phyloP scores from a whole-genome alignment of 2,113 vertebrate species.

The Jaculus jaculus region DNA sequence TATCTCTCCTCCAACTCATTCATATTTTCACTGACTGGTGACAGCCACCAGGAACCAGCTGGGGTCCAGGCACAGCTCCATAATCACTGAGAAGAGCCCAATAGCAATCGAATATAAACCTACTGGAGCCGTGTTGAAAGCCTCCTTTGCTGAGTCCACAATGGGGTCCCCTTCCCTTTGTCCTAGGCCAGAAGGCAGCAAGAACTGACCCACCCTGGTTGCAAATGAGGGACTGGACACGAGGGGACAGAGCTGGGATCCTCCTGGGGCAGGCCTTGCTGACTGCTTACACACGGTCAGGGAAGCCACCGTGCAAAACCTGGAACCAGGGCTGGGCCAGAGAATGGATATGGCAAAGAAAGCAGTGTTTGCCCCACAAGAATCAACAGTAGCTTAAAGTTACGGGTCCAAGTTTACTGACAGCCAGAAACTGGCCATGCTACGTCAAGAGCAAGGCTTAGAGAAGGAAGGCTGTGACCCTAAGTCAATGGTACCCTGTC shows the following conservation, averaged over 20 bases:
- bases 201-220: no score
- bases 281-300: neutral
- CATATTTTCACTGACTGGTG: neutral
- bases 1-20: neutral
- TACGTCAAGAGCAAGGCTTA: accelerated
- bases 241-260: neutral
- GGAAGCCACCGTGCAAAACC: accelerated
- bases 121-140: neutral
- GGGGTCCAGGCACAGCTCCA: neutral
- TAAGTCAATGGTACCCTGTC: accelerated
- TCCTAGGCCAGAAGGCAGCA: no score
- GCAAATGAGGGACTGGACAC: neutral
- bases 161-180: no score
- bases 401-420: neutral
- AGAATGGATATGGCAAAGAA: neutral
- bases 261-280: neutral
- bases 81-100: neutral
- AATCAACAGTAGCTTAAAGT: no score
- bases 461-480: neutral
- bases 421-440: accelerated
- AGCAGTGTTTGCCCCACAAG: neutral
- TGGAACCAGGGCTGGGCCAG: neutral
- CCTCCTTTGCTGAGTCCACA: accelerated
- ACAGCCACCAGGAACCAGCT: neutral
- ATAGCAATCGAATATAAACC: neutral